These are phyloP conservation scores for Urechis unicinctus DNA, from an alignment of 2,888 invertebrate genomes.

Conservation along the genomic window DNA sequence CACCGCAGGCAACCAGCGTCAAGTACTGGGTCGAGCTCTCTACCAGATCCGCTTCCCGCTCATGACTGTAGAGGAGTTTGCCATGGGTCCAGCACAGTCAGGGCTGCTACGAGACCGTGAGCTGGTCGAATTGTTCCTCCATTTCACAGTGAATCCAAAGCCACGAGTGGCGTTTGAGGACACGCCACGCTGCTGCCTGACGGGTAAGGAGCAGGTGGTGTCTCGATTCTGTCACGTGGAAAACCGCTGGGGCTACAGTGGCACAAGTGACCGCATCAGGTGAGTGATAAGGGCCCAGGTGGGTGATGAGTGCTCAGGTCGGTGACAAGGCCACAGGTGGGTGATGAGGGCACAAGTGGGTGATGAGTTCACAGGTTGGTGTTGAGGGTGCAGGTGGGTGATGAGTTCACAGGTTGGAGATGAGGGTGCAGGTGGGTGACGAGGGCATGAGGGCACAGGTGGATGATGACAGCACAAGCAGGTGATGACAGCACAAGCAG, in stretches of 20 bases:
- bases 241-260: conserved; percentile 95
- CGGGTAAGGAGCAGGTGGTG: conserved; percentile 85
- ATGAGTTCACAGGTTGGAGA: not conserved
- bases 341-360: not conserved
- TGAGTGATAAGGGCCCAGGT: conserved; percentile 30
- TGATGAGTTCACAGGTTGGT: not conserved
- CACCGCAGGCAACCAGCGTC: conserved; percentile 64
- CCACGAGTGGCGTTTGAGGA: conserved; percentile 76
- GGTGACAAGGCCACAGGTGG: not conserved
- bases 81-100: conserved; percentile 88
- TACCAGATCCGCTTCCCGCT: conserved; percentile 87
- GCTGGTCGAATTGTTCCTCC: conserved; percentile 88
- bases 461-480: no score
- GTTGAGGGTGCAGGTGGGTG: not conserved
- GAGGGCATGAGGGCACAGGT: not conserved
- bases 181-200: conserved; percentile 76
- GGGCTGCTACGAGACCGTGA: conserved; percentile 86
- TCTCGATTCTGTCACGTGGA: conserved; percentile 93
- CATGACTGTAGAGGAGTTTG: conserved; percentile 89
- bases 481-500: no score
- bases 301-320: not conserved
- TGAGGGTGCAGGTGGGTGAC: not conserved
- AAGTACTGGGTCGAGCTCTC: conserved; percentile 60
- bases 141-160: conserved; percentile 85
- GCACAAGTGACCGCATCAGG: conserved; percentile 92